These are phyloP conservation scores for Myotis myotis DNA, from an alignment of 2,797 vertebrate species.

Conservation along the genomic window DNA sequence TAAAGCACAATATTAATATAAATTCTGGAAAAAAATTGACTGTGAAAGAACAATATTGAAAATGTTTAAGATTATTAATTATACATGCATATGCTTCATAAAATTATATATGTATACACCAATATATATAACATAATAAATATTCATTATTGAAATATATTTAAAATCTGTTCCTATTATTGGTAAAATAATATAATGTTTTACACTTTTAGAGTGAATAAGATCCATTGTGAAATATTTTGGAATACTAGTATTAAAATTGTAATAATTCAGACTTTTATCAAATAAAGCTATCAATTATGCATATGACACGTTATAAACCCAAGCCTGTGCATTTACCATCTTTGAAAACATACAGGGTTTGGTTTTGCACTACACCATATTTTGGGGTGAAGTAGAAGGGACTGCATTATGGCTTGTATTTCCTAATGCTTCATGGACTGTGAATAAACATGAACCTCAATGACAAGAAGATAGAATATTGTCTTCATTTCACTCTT, in stretches of 20 bases:
- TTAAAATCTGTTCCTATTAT: not conserved
- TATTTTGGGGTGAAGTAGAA: not conserved
- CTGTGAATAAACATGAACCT: not conserved
- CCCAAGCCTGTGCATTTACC: not conserved
- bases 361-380: not conserved
- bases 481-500: not conserved
- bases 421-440: not conserved
- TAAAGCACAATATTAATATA: not conserved
- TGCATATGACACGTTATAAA: not conserved
- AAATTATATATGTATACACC: not conserved
- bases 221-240: not conserved
- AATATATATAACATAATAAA: not conserved
- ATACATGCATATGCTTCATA: not conserved
- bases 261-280: slow-evolving; percentile 27
- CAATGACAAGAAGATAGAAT: not conserved
- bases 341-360: not conserved
- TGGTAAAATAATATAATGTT: not conserved
- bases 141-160: not conserved
- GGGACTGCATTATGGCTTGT: not conserved
- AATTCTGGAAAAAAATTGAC: not conserved
- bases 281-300: not conserved
- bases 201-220: slow-evolving; percentile 22
- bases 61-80: not conserved
- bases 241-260: not conserved
- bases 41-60: not conserved